A percentile compares a stretch with the other conserved stretches of the same genome.
These are phyloP conservation scores for Ctenodactylus gundi DNA, from an alignment of 2,113 vertebrate genomes.

Conservation along the genomic window DNA sequence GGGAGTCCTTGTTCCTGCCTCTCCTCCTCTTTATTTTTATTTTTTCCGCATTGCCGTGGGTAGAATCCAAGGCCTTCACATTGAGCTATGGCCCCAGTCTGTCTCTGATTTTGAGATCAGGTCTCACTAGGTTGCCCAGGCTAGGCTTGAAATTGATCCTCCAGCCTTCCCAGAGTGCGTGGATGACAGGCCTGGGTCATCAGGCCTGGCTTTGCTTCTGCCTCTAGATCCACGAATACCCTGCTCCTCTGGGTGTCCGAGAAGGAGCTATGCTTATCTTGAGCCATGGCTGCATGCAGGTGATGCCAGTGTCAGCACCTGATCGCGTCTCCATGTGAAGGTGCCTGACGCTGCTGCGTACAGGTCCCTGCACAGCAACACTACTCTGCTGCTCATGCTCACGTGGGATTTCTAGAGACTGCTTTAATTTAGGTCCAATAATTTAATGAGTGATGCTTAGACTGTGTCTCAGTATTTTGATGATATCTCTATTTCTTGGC, in stretches of 20 bases:
- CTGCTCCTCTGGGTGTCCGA: neutral
- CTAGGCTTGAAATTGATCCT: too few species aligned
- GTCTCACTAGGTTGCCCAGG: too few species aligned
- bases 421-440: accelerated
- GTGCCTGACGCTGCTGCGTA: accelerated
- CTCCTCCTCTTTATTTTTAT: too few species aligned
- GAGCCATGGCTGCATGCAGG: neutral
- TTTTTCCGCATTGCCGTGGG: too few species aligned
- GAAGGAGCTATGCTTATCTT: accelerated
- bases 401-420: accelerated
- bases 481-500: neutral
- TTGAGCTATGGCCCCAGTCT: too few species aligned
- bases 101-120: too few species aligned
- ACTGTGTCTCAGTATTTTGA: neutral
- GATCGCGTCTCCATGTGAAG: accelerated
- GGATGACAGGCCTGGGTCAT: too few species aligned
- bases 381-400: accelerated
- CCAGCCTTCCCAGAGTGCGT: accelerated
- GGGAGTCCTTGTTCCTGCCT: too few species aligned
- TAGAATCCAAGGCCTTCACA: too few species aligned
- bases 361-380: accelerated
- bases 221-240: neutral
- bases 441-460: neutral
- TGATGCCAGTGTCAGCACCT: accelerated
- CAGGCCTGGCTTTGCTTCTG: too few species aligned